These are phyloP conservation scores for Zeugodacus cucurbitae DNA, from an alignment of 1,140 invertebrate species.

Conservation along the genomic window DNA sequence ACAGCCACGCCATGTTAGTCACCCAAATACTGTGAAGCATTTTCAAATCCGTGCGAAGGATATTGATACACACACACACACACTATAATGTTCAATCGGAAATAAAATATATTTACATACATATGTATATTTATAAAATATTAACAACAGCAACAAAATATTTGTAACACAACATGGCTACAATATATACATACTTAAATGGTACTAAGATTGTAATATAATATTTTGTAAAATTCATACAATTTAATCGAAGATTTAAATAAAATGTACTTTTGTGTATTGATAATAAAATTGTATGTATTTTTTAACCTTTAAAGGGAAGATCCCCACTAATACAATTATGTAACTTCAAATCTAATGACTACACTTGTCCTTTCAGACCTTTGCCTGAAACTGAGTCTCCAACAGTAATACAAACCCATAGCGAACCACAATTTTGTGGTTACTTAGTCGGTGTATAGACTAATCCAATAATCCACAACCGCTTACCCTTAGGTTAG, in stretches of 20 bases:
- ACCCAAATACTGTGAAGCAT: neutral
- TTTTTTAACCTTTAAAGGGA: constrained; percentile 21
- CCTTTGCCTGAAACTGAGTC: too few species aligned
- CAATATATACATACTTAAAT: neutral
- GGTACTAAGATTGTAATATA: neutral
- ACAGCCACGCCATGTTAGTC: neutral
- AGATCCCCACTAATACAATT: too few species aligned
- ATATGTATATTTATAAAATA: neutral
- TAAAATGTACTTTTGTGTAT: constrained; percentile 19
- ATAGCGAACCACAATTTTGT: too few species aligned
- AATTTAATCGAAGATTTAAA: neutral
- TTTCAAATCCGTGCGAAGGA: neutral
- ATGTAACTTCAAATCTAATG: too few species aligned
- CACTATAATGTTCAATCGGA: neutral
- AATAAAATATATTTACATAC: neutral
- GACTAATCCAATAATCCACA: too few species aligned
- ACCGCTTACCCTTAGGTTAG: too few species aligned
- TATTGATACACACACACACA: neutral
- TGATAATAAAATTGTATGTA: neutral
- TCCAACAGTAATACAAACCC: too few species aligned
- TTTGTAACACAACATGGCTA: neutral
- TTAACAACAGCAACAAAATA: neutral
- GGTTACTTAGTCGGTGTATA: too few species aligned
- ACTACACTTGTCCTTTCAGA: too few species aligned
- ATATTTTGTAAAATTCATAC: constrained; percentile 4